Evolutionary conservation across 2,113 vertebrate genomes (phyloP).

Genomic region (Seriola quinqueradiata): DNA sequence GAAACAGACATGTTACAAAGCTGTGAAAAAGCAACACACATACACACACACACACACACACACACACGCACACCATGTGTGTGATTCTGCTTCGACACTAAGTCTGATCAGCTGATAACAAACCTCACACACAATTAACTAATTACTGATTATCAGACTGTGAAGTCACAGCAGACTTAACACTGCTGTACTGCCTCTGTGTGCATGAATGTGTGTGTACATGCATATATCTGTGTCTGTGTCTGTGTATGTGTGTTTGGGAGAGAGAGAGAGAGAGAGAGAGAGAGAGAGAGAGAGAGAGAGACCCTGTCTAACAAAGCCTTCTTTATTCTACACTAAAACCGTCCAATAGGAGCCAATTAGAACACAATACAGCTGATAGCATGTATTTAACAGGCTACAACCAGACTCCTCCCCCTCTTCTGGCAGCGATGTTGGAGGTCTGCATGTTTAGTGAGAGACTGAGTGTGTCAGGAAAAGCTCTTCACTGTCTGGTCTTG

Average conservation of each 20-base stretch:
- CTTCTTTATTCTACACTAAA: background rate
- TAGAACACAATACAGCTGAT: conserved; percentile 18
- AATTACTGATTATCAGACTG: conserved; percentile 50
- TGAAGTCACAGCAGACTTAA: conserved; percentile 39
- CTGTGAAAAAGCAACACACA: background rate
- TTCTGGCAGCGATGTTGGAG: background rate
- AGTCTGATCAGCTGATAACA: conserved; percentile 20
- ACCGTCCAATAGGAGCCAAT: background rate
- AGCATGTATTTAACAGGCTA: conserved; percentile 19
- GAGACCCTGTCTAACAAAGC: background rate
- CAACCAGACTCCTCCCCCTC: background rate
- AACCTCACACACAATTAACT: conserved; percentile 16
- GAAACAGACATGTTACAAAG: background rate
- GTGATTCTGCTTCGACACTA: background rate
- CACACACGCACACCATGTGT: background rate
- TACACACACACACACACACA: background rate
- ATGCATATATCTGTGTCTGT: background rate
- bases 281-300: background rate
- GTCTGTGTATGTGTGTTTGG: background rate
- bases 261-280: too few relatives aligned
- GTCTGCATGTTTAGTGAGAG: background rate
- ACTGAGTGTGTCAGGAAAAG: background rate
- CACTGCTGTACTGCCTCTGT: conserved; percentile 1
- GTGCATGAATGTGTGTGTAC: background rate
- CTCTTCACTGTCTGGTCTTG: background rate